Base-by-base conservation (phyloP, 2,888 invertebrate species). In the Alloplasta piceator region DNA sequence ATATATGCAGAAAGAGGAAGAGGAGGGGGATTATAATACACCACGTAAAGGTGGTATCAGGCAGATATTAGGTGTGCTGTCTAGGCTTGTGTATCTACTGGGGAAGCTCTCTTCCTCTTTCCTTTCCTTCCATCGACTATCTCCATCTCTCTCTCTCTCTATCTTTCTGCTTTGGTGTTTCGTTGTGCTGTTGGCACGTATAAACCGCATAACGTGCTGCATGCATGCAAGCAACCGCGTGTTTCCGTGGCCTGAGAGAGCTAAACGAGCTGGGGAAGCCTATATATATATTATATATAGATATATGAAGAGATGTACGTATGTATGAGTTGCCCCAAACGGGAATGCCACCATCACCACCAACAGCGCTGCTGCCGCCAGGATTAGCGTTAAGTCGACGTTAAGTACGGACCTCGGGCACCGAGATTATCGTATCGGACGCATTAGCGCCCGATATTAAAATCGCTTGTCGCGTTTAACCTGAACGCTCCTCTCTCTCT, bases 351-450 rank as follows among this genome's bases (percentile, higher is more conserved):
- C 50, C 52, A 67, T 39, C 50, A 46, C 26, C 26, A 26, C 71
- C 71, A 67, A 67, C 26, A 3, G 26, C 76, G 76, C 76, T 81
- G 75, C 72, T 73, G 74, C 74, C 83, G 82, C 66, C 82, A 76
- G 85, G 87, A 89, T 89, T 87, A 87, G 85, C 86, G 87, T 86
- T 87, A 86, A 89, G 88, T 89, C 88, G 84, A 83, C 88, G 87
- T 87, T 88, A 88, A 89, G 88, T 87, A 88, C 85, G 86, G 83
- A 80, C 83, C 83, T 72, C 84, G 67, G 70, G 80, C 78, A 80
- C 72, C 83, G 86, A 85, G 88, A 89, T 89, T 89, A 89, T 87
- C 86, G 85, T 87, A 86, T 87, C 85, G 83, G 70, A 66, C 73
- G 72, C 82, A 80, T 82, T 81, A 85, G 81, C 83, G 83, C 73